These are phyloP conservation scores for Himalopsyche tibetana DNA, from an alignment of 2,888 invertebrate genomes.

Conservation along the genomic window DNA sequence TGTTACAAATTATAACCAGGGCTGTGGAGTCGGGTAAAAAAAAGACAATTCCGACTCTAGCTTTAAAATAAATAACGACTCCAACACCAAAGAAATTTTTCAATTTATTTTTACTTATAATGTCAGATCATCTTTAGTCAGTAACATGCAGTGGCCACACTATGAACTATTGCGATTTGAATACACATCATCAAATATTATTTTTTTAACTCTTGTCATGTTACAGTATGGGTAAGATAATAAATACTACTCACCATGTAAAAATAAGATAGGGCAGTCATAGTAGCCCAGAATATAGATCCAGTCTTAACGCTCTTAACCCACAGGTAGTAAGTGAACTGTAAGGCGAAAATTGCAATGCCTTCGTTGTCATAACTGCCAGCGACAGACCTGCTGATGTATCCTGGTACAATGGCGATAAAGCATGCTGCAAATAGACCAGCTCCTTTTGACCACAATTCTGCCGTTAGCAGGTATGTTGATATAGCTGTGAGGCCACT, in stretches of 20 bases:
- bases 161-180: too few species aligned
- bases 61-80: too few species aligned
- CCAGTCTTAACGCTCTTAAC: constrained; percentile 98
- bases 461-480: constrained; percentile 97
- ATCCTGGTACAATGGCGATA: constrained; percentile 99
- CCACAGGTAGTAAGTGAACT: constrained; percentile 99
- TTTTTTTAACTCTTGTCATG: too few species aligned
- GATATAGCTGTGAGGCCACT: constrained; percentile 99
- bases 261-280: constrained; percentile 97
- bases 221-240: too few species aligned
- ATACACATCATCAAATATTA: too few species aligned
- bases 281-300: constrained; percentile 96
- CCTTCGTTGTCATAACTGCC: constrained; percentile 99
- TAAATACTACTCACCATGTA: constrained; percentile 88
- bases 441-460: constrained; percentile 97
- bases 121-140: too few species aligned
- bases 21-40: too few species aligned
- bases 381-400: constrained; percentile 98
- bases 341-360: constrained; percentile 99
- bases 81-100: too few species aligned
- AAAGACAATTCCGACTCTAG: too few species aligned
- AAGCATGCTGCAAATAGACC: constrained; percentile 99
- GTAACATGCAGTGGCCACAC: too few species aligned
- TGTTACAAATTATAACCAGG: too few species aligned
- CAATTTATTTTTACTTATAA: too few species aligned